Evolutionary conservation across 2,113 vertebrate species (phyloP).

Genomic region (Menura novaehollandiae): DNA sequence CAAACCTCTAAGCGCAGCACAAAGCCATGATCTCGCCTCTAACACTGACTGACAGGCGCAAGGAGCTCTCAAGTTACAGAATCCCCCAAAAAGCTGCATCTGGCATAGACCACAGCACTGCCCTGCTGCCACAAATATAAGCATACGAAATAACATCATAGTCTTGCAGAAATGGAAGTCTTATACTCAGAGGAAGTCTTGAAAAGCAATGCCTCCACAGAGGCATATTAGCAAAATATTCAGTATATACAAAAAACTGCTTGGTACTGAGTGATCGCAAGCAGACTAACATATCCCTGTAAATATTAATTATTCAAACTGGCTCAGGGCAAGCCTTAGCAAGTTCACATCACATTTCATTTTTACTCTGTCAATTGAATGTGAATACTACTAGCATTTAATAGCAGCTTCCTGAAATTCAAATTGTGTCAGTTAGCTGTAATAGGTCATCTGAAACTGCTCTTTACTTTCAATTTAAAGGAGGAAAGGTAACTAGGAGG

Average conservation of each 20-base stretch:
- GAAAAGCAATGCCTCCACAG: background rate
- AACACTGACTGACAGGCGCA: background rate
- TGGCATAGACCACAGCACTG: background rate
- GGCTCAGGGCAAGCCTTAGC: background rate
- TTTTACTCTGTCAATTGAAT: background rate
- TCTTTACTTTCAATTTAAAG: background rate
- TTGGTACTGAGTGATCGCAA: background rate
- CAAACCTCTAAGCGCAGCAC: background rate
- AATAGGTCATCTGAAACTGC: background rate
- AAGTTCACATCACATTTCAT: background rate
- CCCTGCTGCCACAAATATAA: background rate
- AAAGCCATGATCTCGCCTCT: background rate
- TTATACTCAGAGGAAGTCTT: background rate
- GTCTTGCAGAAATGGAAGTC: background rate
- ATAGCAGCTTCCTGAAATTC: background rate
- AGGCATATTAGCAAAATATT: background rate
- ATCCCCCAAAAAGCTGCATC: background rate
- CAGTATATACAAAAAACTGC: background rate
- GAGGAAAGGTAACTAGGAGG: background rate
- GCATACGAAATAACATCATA: background rate
- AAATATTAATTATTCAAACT: conserved; percentile 8
- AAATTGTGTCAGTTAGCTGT: background rate
- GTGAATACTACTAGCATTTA: background rate
- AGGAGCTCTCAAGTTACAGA: background rate
- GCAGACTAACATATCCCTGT: background rate